phyloP scores from a whole-genome alignment of 2,888 invertebrate genomes.

The Orthosia cruda region DNA sequence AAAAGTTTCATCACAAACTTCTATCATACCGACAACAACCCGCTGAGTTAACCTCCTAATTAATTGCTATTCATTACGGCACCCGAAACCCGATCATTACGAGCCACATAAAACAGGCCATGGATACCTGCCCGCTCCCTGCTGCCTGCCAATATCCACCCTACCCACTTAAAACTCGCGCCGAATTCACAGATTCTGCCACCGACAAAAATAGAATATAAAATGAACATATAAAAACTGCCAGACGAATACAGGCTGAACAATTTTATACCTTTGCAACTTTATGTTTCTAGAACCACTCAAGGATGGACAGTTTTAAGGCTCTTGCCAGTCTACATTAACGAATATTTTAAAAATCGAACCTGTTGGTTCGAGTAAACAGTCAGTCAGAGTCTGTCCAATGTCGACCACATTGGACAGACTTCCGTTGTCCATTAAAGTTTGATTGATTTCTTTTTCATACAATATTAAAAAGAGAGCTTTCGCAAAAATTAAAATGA shows the following conservation, averaged over 20 bases:
- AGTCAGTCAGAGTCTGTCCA: too few species aligned
- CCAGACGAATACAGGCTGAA: too few species aligned
- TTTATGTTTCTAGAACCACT: too few species aligned
- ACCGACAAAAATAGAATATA: constrained; percentile 30
- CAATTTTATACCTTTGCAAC: too few species aligned
- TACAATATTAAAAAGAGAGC: constrained; percentile 25
- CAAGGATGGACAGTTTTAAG: too few species aligned
- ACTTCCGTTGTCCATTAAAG: constrained; percentile 17
- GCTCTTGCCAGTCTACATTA: too few species aligned
- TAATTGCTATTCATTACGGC: constrained; percentile 60
- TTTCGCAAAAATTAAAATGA: constrained; percentile 19
- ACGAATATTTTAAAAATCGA: neutral
- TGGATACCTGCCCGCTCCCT: constrained; percentile 28
- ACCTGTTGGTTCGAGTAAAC: constrained; percentile 3
- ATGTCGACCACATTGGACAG: constrained; percentile 1
- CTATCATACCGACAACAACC: constrained; percentile 17
- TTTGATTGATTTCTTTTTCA: constrained; percentile 40
- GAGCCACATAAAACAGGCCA: constrained; percentile 51
- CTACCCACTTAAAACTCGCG: constrained; percentile 44
- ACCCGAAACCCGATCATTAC: constrained; percentile 48
- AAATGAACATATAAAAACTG: too few species aligned
- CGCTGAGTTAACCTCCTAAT: constrained; percentile 31
- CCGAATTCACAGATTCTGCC: constrained; percentile 34
- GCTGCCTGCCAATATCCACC: constrained; percentile 38
- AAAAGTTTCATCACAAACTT: constrained; percentile 14